Evolutionary conservation across 1,140 invertebrate genomes (phyloP).

Genomic region (Calliphora vicina): DNA sequence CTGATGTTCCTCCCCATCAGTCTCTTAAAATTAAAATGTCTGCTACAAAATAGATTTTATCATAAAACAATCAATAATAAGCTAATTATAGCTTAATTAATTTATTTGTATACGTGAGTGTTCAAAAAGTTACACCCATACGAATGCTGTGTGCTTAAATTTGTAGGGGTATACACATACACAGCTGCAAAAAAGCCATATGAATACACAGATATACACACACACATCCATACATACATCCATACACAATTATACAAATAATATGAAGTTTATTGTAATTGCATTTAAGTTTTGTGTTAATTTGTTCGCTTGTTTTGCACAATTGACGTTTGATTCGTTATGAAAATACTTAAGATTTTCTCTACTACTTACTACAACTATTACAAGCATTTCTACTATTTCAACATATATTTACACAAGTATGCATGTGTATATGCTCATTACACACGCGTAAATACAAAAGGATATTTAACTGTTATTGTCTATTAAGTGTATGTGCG

Average conservation of each 20-base stretch:
- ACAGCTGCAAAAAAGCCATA: not conserved
- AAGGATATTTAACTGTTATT: conserved; percentile 1
- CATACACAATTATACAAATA: not conserved
- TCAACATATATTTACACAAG: not conserved
- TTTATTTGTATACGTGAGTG: not conserved
- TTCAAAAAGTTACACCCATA: not conserved
- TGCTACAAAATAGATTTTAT: not conserved
- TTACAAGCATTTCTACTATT: not conserved
- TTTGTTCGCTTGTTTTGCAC: not conserved
- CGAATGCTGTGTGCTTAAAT: too few relatives aligned
- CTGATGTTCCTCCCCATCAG: too few relatives aligned
- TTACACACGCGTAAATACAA: not conserved
- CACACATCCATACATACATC: too few relatives aligned
- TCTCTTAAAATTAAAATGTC: too few relatives aligned
- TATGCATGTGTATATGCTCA: not conserved
- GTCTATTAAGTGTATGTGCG: not conserved
- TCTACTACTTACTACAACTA: not conserved
- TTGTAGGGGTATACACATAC: too few relatives aligned
- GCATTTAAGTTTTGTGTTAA: not conserved
- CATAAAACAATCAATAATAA: conserved; percentile 1
- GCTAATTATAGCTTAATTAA: not conserved
- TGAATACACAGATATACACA: not conserved
- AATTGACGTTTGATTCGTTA: conserved; percentile 1
- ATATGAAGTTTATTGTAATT: not conserved
- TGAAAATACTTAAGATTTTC: not conserved